phyloP scores from a whole-genome alignment of 2,113 vertebrate genomes.

The Sciurus niger region DNA sequence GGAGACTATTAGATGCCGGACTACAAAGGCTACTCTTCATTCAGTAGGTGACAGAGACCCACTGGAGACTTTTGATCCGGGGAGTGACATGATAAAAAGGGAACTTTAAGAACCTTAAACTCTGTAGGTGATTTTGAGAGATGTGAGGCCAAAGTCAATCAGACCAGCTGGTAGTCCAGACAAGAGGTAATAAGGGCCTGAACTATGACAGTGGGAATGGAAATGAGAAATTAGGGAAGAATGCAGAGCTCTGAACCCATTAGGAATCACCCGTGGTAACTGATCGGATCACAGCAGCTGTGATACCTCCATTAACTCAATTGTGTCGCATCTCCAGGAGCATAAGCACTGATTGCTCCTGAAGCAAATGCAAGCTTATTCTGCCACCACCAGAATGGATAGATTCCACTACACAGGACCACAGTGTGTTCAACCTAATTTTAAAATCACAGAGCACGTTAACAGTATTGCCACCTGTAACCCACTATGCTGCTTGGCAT shows the following conservation, averaged over 20 bases:
- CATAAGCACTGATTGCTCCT: constrained; percentile 21
- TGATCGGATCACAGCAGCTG: constrained; percentile 71
- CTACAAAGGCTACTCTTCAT: constrained; percentile 72
- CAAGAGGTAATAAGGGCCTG: constrained; percentile 77
- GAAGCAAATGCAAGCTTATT: constrained; percentile 43
- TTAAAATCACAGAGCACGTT: neutral
- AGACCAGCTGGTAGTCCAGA: constrained; percentile 79
- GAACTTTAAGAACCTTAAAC: constrained; percentile 69
- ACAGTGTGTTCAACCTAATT: neutral
- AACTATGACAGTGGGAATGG: constrained; percentile 73
- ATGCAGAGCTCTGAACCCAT: constrained; percentile 63
- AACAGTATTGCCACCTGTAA: neutral
- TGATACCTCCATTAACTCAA: constrained; percentile 74
- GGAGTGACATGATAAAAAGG: constrained; percentile 63
- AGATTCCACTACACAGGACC: neutral
- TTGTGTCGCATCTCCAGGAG: neutral
- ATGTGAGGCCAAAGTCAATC: constrained; percentile 79
- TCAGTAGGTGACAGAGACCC: constrained; percentile 39
- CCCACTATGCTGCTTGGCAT: neutral
- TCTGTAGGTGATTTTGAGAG: constrained; percentile 72
- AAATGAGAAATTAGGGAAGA: constrained; percentile 80
- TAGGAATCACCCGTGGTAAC: constrained; percentile 64
- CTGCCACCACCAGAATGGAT: constrained; percentile 18
- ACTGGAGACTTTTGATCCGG: constrained; percentile 76
- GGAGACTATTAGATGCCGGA: constrained; percentile 35